Conservation (phyloP, 23 tunicate genomes). For the Trididemnum nubilum region DNA sequence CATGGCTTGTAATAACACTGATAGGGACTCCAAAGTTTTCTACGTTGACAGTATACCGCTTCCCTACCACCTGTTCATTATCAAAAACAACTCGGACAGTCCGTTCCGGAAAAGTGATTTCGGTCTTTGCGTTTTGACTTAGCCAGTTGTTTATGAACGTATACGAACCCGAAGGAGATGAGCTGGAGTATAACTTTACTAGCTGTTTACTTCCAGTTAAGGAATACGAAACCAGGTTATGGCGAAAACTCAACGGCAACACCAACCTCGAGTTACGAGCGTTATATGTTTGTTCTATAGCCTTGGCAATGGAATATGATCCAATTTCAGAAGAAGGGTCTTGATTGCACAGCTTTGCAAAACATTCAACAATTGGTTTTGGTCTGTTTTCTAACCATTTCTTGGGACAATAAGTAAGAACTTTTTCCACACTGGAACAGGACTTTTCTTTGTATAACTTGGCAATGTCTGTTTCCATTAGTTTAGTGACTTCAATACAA, state of each 20-base stretch:
- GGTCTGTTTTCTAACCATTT: no score
- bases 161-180: conserved; percentile 3
- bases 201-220: background rate
- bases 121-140: background rate
- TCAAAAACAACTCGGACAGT: conserved; percentile 20
- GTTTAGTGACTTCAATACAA: no score
- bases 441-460: no score
- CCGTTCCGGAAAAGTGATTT: background rate
- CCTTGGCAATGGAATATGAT: no score
- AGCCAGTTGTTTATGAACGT: conserved; percentile 1
- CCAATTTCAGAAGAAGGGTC: no score
- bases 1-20: conserved; percentile 15
- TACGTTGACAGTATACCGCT: background rate
- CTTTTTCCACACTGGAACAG: no score
- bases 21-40: background rate
- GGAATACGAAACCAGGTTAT: background rate
- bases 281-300: no score
- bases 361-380: no score
- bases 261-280: background rate
- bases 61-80: conserved; percentile 11
- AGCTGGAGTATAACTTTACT: background rate
- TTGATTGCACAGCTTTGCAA: no score
- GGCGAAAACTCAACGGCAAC: background rate
- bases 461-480: no score
- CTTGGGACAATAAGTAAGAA: no score